A percentile compares a stretch with the other conserved stretches of the same genome.
Conservation (phyloP, 2,797 vertebrate species). For the Cuniculus paca region DNA sequence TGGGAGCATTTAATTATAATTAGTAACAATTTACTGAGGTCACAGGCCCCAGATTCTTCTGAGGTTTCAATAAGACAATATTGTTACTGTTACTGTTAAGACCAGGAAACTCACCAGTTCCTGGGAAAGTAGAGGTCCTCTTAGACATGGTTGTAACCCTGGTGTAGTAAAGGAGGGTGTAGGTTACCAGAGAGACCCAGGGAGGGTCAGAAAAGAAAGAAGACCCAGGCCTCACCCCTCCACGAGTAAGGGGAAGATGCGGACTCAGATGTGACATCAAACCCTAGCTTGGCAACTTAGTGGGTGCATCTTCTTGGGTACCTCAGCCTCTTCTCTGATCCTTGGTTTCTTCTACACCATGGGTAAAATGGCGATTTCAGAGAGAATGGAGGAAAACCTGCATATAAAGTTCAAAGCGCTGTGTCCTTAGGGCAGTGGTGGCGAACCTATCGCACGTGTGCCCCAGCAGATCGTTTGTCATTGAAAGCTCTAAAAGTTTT, state of each 20-base stretch:
- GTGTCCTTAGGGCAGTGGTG: neutral
- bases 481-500: no score
- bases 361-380: neutral
- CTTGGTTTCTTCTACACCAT: neutral
- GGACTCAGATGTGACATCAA: neutral
- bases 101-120: neutral
- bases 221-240: neutral
- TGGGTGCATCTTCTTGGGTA: neutral
- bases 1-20: constrained; percentile 16
- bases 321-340: neutral
- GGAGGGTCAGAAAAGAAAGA: neutral
- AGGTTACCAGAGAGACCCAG: neutral
- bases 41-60: neutral
- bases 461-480: no score
- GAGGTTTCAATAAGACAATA: neutral
- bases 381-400: neutral
- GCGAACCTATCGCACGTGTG: neutral
- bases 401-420: neutral
- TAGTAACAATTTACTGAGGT: neutral
- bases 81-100: neutral
- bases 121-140: neutral
- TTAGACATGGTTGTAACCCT: no score
- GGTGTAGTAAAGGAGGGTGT: neutral
- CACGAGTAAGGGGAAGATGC: neutral
- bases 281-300: neutral